These are phyloP conservation scores for Myanophis thanlyinensis DNA, from an alignment of 2,113 vertebrate genomes.

Conservation along the genomic window DNA sequence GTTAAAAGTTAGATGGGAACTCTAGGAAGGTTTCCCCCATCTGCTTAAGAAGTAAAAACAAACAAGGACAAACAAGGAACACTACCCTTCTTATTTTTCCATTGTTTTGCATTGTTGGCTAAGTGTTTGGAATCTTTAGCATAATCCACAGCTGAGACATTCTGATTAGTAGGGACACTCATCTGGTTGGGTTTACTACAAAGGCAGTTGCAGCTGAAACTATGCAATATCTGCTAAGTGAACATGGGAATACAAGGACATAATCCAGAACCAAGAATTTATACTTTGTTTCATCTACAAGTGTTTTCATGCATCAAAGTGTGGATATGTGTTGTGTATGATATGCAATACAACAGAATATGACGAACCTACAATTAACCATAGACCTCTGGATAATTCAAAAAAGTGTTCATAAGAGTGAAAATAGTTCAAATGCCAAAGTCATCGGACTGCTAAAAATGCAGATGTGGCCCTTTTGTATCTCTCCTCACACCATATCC, in stretches of 20 bases:
- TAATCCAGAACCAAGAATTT: not conserved
- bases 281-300: not conserved
- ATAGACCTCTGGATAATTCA: not conserved
- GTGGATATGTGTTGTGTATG: not conserved
- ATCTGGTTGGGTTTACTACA: not conserved
- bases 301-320: not conserved
- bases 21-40: not conserved
- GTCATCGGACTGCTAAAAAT: not conserved
- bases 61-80: not conserved
- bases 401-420: not conserved
- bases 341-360: not conserved
- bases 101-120: not conserved
- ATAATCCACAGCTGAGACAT: not conserved
- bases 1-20: not conserved
- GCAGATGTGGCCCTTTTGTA: not conserved
- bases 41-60: not conserved
- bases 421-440: not conserved
- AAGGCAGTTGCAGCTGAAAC: not conserved
- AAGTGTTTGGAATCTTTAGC: not conserved
- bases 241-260: not conserved
- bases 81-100: not conserved
- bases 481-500: not conserved
- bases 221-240: not conserved
- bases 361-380: not conserved
- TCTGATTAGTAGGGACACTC: not conserved